A percentile compares a stretch with the other conserved stretches of the same genome.
Evolutionary conservation across 2,888 invertebrate species (phyloP).

Genomic region (Periphyllus acericola): DNA sequence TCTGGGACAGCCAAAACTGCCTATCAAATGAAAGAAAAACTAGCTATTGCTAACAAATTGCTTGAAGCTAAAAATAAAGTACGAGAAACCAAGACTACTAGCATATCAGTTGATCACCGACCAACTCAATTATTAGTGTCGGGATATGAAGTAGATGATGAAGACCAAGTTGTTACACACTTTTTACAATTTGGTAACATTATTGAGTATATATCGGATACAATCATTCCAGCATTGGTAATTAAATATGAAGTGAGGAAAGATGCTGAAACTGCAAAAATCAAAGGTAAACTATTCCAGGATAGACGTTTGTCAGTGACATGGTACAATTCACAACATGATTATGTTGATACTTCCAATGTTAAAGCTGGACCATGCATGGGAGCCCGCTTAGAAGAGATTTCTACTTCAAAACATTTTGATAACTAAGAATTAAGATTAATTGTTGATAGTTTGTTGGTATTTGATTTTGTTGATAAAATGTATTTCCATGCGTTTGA

Average conservation of each 20-base stretch:
- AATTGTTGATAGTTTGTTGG: conserved; percentile 1
- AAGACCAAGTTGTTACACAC: conserved; percentile 81
- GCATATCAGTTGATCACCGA: conserved; percentile 77
- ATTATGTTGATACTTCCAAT: conserved; percentile 57
- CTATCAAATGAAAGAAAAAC: conserved; percentile 59
- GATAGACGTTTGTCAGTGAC: conserved; percentile 71
- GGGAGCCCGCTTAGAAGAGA: conserved; percentile 16
- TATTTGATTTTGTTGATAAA: conserved; percentile 27
- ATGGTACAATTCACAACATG: conserved; percentile 67
- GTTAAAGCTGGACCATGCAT: conserved; percentile 58
- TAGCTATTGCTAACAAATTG: conserved; percentile 54
- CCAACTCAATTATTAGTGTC: conserved; percentile 87
- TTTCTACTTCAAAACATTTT: not conserved
- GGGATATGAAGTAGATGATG: conserved; percentile 86
- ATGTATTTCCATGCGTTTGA: conserved; percentile 20
- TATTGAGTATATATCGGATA: conserved; percentile 80
- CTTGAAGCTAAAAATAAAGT: conserved; percentile 59
- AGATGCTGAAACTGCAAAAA: conserved; percentile 81
- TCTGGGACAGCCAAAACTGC: conserved; percentile 52
- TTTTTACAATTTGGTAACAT: conserved; percentile 86
- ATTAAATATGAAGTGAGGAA: conserved; percentile 80
- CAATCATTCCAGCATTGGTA: conserved; percentile 79
- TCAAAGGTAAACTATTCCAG: conserved; percentile 81
- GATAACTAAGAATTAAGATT: conserved; percentile 32
- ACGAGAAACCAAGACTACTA: conserved; percentile 54